Conservation (phyloP, 2,888 invertebrate species). For the Meteorus cinctellus region DNA sequence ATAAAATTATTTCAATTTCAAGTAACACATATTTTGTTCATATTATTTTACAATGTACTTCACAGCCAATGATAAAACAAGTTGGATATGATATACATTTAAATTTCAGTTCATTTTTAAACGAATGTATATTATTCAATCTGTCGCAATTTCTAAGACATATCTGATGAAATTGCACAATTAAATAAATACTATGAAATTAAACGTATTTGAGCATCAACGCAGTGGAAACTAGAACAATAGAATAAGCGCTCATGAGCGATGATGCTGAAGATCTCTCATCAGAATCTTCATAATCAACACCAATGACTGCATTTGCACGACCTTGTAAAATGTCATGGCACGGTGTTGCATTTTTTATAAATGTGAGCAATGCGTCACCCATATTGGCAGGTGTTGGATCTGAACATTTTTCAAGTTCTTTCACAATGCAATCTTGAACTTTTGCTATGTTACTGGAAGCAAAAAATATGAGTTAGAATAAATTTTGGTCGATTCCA, state of each 20-base stretch:
- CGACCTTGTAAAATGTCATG: slow-evolving; percentile 49
- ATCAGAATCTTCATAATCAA: background rate
- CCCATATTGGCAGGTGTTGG: slow-evolving; percentile 87
- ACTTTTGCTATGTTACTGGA: slow-evolving; percentile 76
- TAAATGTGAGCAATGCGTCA: slow-evolving; percentile 83
- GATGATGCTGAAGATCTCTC: background rate
- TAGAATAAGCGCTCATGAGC: background rate
- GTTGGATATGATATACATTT: slow-evolving; percentile 6
- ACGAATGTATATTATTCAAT: background rate
- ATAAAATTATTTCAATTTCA: slow-evolving; percentile 1
- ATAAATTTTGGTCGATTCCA: background rate
- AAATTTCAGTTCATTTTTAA: slow-evolving; percentile 6
- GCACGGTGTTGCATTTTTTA: slow-evolving; percentile 82
- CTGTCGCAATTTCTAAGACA: background rate
- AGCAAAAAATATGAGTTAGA: background rate
- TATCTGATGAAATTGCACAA: background rate
- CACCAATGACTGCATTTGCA: slow-evolving; percentile 8
- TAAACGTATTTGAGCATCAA: slow-evolving; percentile 8
- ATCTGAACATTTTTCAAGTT: slow-evolving; percentile 80
- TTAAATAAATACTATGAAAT: slow-evolving; percentile 5
- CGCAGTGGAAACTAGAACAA: background rate
- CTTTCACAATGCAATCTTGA: slow-evolving; percentile 77
- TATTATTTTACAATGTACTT: slow-evolving; percentile 1
- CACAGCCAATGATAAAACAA: background rate
- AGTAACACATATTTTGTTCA: background rate